These are phyloP conservation scores for Cybosia mesomella DNA, from an alignment of 2,888 invertebrate genomes.

Conservation along the genomic window DNA sequence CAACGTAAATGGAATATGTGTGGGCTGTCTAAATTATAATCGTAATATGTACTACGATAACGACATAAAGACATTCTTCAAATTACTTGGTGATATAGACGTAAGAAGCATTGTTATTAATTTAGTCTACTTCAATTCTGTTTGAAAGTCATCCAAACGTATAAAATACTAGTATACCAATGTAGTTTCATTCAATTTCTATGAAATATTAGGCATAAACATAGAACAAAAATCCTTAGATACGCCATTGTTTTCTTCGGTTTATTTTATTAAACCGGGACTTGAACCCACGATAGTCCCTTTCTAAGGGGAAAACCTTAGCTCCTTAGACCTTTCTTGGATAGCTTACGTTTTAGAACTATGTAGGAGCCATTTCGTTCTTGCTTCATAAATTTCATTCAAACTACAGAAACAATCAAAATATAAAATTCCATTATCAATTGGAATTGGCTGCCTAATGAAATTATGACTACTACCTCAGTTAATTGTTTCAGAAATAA, in stretches of 20 bases:
- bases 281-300: background rate
- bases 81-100: constrained; percentile 74
- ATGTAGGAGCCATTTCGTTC: too few relatives aligned
- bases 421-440: too few relatives aligned
- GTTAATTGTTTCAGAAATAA: too few relatives aligned
- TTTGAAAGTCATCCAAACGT: background rate
- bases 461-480: too few relatives aligned
- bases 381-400: too few relatives aligned
- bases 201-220: constrained; percentile 56
- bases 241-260: constrained; percentile 60
- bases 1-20: constrained; percentile 83
- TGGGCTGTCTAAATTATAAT: constrained; percentile 79
- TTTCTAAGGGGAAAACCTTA: too few relatives aligned
- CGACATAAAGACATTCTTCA: constrained; percentile 70
- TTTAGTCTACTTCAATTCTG: background rate
- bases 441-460: too few relatives aligned
- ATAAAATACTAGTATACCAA: background rate
- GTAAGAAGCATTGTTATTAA: constrained; percentile 61
- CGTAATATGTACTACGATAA: constrained; percentile 75
- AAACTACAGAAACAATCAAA: too few relatives aligned
- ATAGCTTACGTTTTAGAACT: too few relatives aligned
- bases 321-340: too few relatives aligned
- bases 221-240: constrained; percentile 76
- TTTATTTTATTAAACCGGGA: constrained; percentile 6
- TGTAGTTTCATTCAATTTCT: constrained; percentile 52